phyloP scores from a whole-genome alignment of 2,113 vertebrate species.

The Talpa occidentalis region DNA sequence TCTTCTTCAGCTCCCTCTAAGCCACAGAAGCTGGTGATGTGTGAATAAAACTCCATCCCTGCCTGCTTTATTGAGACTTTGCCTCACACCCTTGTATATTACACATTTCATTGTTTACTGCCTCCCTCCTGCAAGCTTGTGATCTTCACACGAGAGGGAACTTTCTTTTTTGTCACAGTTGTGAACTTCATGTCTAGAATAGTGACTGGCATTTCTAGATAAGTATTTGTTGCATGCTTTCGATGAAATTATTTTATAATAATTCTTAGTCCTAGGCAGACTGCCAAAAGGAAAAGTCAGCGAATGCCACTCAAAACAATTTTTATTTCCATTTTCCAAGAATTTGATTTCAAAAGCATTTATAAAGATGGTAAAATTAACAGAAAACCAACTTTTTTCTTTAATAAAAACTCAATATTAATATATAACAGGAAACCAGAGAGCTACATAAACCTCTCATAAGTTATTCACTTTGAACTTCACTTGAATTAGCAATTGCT shows the following conservation, averaged over 20 bases:
- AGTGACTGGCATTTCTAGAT: neutral
- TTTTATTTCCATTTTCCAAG: slow-evolving; percentile 17
- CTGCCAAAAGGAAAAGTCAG: neutral
- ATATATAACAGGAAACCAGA: neutral
- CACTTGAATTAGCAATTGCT: slow-evolving; percentile 31
- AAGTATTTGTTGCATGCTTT: neutral
- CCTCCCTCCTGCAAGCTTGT: neutral
- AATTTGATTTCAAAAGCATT: slow-evolving; percentile 38
- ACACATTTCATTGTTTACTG: neutral
- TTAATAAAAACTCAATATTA: neutral
- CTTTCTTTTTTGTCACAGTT: neutral
- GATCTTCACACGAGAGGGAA: neutral
- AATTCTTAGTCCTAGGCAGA: slow-evolving; percentile 21
- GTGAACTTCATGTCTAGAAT: neutral
- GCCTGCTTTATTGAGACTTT: neutral
- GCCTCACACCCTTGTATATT: neutral
- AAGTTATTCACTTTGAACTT: neutral
- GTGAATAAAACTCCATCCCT: neutral
- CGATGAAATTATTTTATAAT: neutral
- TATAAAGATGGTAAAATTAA: slow-evolving; percentile 40
- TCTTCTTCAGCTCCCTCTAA: neutral
- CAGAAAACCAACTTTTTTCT: neutral
- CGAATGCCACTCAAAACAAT: neutral
- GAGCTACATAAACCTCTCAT: neutral
- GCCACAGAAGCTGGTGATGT: neutral